Evolutionary conservation across 2,888 invertebrate species (phyloP), one percentile per base, ranked within the genome.

Genomic region (Acleris laterana): DNA sequence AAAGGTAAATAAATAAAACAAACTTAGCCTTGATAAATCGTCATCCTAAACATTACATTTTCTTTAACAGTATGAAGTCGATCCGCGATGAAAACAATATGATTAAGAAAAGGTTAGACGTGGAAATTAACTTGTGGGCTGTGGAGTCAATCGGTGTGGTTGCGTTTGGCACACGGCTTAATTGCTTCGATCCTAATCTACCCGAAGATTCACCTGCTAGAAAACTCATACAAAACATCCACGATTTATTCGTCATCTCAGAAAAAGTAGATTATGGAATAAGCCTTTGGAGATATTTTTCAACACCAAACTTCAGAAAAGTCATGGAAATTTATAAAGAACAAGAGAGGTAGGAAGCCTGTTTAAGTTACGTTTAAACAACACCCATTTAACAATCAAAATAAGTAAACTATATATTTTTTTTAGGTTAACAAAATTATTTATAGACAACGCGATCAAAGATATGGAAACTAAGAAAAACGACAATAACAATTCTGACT

Each of bases 101-200:
- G 83, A 89, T 95, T 66, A 93, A 93, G 1, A 84, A 84, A 0
- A 90, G 94, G 68, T 94, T 95, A 52, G 81, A 88, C 57, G 86
- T 88, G 22, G 94, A 95, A 80, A 84, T 95, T 74, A 93, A 94
- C 69, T 90, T 94, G 72, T 96, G 95, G 95, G 92, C 94, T 0
- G 78, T 96, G 28, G 95, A 96, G 78, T 94, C 94, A 0, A 84
- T 89, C 13, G 85, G 80, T 0, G 79, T 89, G 53, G 86, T 92
- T 0, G 88, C 88, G 1, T 72, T 92, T 5, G 92, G 91, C 0
- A 80, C 81, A 11, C 81, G 91, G 0, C 74, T 92, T 0, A 85
- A 88, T 61, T 89, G 88, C 67, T 76, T 92, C 1, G 78, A 86
- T 52, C 73, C 81, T 0, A 80, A 85, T 51, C 70, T 90, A 11